Evolutionary conservation across 1,140 invertebrate genomes (phyloP).

Genomic region (Forficula auricularia): DNA sequence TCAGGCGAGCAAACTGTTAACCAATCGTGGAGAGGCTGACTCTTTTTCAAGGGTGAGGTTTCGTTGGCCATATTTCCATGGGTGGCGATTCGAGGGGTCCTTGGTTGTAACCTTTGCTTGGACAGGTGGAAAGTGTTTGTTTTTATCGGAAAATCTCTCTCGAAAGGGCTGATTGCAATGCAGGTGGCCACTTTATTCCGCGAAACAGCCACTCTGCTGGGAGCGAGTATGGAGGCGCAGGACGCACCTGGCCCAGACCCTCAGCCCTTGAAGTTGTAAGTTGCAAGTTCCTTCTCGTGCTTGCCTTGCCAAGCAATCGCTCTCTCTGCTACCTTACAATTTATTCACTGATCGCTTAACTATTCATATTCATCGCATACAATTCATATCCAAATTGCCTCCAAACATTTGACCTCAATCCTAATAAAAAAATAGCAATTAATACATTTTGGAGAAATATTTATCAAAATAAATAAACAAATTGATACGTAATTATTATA

Average conservation of each 20-base stretch:
- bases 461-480: no score
- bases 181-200: constrained; percentile 51
- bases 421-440: no score
- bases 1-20: constrained; percentile 10
- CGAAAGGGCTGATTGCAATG: constrained; percentile 30
- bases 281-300: neutral
- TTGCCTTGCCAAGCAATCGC: no score
- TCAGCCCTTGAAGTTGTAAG: constrained; percentile 14
- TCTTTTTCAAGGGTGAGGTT: constrained; percentile 15
- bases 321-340: no score
- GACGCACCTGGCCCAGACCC: constrained; percentile 11
- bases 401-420: no score
- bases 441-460: no score
- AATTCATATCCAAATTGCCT: no score
- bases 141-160: neutral
- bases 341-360: no score
- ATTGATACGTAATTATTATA: no score
- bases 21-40: constrained; percentile 13
- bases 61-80: constrained; percentile 16
- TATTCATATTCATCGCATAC: no score
- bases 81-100: constrained; percentile 11
- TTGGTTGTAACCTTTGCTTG: constrained; percentile 1
- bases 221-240: constrained; percentile 35
- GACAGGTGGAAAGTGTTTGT: neutral
- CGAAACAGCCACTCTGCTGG: constrained; percentile 45